phyloP scores from a whole-genome alignment of 2,888 invertebrate genomes.

The Amaurobius ferox region DNA sequence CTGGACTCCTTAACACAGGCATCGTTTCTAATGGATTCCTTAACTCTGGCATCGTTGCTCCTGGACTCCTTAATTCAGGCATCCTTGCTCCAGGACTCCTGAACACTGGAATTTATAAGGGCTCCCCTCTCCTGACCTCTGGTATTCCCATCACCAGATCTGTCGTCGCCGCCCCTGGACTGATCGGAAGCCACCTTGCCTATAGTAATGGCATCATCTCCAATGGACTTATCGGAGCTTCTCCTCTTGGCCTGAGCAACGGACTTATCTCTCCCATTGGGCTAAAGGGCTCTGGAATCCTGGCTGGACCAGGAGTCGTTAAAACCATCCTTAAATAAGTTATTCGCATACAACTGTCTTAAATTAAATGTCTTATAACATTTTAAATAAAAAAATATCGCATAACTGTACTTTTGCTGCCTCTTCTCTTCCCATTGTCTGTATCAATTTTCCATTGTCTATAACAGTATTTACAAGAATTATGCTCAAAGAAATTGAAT shows the following conservation, averaged over 20 bases:
- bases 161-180: background rate
- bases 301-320: slow-evolving; percentile 19
- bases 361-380: no score
- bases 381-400: no score
- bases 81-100: background rate
- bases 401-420: no score
- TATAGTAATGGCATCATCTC: slow-evolving; percentile 2
- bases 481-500: no score
- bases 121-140: background rate
- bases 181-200: background rate
- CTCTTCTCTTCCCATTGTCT: no score
- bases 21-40: background rate
- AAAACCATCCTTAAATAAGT: slow-evolving; percentile 4
- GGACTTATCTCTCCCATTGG: no score
- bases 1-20: no score
- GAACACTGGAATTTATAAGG: background rate
- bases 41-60: background rate
- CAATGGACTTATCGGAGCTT: slow-evolving; percentile 19
- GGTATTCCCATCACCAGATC: slow-evolving; percentile 5
- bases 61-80: background rate
- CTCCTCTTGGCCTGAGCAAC: background rate
- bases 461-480: no score
- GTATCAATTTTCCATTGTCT: no score
- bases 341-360: no score
- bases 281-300: background rate